Percentiles rank a stretch among this genome's conserved stretches.
phyloP scores from a whole-genome alignment of 2,797 vertebrate species.

The Helarctos malayanus region DNA sequence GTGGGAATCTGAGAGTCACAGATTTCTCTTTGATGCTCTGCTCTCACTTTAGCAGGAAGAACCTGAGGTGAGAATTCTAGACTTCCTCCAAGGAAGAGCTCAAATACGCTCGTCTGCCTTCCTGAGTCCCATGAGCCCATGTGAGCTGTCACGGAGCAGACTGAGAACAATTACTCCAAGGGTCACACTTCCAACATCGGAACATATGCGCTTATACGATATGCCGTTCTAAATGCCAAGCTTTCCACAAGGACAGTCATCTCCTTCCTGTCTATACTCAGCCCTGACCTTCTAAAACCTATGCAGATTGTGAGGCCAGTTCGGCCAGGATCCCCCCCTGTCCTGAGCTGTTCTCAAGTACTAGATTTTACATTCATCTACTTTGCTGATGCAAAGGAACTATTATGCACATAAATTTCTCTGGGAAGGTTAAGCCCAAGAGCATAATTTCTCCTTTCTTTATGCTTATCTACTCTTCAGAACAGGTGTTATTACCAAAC shows the following conservation, averaged over 20 bases:
- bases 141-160: background rate
- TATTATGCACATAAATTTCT: background rate
- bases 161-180: background rate
- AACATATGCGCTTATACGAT: background rate
- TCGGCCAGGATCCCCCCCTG: background rate
- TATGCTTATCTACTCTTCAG: background rate
- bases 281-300: background rate
- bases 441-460: background rate
- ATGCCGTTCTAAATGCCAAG: background rate
- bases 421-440: background rate
- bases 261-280: background rate
- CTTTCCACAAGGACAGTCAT: background rate
- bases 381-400: constrained; percentile 12
- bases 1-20: background rate
- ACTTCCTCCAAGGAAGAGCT: background rate
- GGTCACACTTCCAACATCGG: background rate
- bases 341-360: background rate
- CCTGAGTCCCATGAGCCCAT: background rate
- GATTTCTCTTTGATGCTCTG: background rate
- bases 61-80: background rate
- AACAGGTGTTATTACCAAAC: constrained; percentile 15
- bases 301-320: background rate
- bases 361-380: background rate
- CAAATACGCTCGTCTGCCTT: background rate
- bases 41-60: background rate